phyloP scores from a whole-genome alignment of 2,113 vertebrate species.

The Xiphophorus couchianus region DNA sequence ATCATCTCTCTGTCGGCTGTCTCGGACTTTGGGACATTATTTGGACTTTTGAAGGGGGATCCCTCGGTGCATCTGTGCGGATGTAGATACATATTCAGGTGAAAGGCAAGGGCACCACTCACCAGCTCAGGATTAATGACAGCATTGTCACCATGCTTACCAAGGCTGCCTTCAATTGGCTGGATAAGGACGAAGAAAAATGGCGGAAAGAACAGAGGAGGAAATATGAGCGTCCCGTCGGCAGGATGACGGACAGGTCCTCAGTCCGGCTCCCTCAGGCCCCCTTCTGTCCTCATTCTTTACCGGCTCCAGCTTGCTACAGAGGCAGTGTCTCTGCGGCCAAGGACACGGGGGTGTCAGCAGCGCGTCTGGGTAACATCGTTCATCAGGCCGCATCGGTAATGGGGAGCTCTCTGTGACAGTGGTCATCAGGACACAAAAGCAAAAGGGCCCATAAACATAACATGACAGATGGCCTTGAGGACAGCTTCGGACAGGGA shows the following conservation, averaged over 20 bases:
- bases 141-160: conserved; percentile 59
- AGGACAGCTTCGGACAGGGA: conserved; percentile 73
- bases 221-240: conserved; percentile 62
- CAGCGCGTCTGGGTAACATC: conserved; percentile 72
- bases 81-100: conserved; percentile 75
- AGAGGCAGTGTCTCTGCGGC: conserved; percentile 67
- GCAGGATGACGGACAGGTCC: conserved; percentile 73
- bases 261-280: conserved; percentile 67
- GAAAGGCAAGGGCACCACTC: conserved; percentile 72
- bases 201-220: conserved; percentile 12
- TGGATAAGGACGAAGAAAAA: conserved; percentile 56
- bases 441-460: conserved; percentile 81
- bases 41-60: conserved; percentile 57
- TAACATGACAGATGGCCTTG: conserved; percentile 80
- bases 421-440: conserved; percentile 83
- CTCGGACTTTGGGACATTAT: neutral
- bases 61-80: conserved; percentile 58
- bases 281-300: conserved; percentile 71
- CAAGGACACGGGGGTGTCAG: conserved; percentile 79
- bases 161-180: conserved; percentile 60
- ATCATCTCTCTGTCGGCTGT: too few species aligned
- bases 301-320: conserved; percentile 57
- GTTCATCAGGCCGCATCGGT: conserved; percentile 79
- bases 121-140: conserved; percentile 69
- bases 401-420: conserved; percentile 80